Evolutionary conservation across 2,797 vertebrate genomes (phyloP), one percentile per base, ranked within the genome.

Genomic region (Apogon talboti): DNA sequence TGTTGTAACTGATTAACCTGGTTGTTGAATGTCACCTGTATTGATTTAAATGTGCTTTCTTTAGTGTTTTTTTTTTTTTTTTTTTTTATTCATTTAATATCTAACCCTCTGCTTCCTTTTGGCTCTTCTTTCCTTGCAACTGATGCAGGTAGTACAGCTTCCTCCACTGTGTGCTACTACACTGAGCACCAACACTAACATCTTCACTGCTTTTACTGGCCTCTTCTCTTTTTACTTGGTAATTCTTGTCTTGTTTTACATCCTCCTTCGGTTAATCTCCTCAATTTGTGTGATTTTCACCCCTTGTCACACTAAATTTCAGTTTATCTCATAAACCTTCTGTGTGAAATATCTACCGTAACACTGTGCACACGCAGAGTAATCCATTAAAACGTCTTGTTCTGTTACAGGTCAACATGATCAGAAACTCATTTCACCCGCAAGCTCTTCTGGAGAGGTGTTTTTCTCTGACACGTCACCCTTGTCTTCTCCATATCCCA

Each of bases 131-230:
- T 92, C 95, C 91, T 95, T 95, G 92, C 92, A 90, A 83, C 93
- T 93, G 94, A 79, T 71, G 83, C 95, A 99, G 98, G 98, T 97
- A 94, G 96, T 94, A 94, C 96, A 92, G 93, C 96, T 95, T 92
- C 92, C 62, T 96, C 97, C 94, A 95, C 97, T 92, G 91, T 97
- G 94, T 98, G 96, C 94, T 97, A 96, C 95, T 97, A 96, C 95
- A 95, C 96, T 95, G 95, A 97, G 93, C 97, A 99, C 91, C 97
- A 98, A 91, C 97, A 98, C 94, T 99, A 98, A 94, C 96, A 95
- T 92, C 96, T 94, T 95, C 95, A 94, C 95, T 94, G 93, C 95
- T 97, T 96, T 95, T 94, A 93, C 95, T 94, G 95, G 95, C 95
- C 95, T 97, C 96, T 96, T 95, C 95, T 96, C 95, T 96, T 94